Evolutionary conservation across 2,888 invertebrate species (phyloP).

Genomic region (Crocallis elinguaria): DNA sequence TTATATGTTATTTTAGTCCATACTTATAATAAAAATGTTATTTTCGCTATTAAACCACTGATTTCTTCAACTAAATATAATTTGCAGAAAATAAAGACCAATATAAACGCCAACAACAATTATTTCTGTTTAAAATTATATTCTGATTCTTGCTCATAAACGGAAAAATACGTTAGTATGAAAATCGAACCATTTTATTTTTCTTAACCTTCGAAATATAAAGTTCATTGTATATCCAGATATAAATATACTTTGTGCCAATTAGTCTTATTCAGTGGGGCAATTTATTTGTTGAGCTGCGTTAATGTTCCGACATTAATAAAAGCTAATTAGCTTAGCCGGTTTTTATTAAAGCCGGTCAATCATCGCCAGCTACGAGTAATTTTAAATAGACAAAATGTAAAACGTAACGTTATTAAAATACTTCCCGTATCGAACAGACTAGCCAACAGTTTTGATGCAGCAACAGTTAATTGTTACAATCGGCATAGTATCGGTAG

Average conservation of each 20-base stretch:
- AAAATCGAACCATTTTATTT: no score
- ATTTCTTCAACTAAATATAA: no score
- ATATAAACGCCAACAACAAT: no score
- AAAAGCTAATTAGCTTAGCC: slow-evolving; percentile 14
- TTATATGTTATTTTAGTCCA: no score
- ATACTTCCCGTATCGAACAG: slow-evolving; percentile 14
- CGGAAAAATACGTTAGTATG: no score
- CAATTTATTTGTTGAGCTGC: slow-evolving; percentile 18
- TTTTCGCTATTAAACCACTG: no score
- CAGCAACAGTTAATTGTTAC: slow-evolving; percentile 29
- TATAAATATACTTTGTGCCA: slow-evolving; percentile 15
- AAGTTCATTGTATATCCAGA: slow-evolving; percentile 11
- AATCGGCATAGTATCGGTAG: slow-evolving; percentile 23
- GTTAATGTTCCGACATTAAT: slow-evolving; percentile 6
- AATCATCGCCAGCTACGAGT: slow-evolving; percentile 11
- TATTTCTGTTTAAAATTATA: no score
- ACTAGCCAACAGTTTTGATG: slow-evolving; percentile 17
- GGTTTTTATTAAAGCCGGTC: slow-evolving; percentile 20
- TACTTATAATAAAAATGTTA: no score
- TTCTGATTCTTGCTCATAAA: no score
- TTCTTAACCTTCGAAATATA: neutral
- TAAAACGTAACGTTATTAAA: slow-evolving; percentile 19
- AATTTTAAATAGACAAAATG: slow-evolving; percentile 8
- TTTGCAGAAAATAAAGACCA: no score
- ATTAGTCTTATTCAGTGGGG: slow-evolving; percentile 13